Base-by-base conservation (phyloP, 2,888 invertebrate genomes). In the Melanophora roralis region DNA sequence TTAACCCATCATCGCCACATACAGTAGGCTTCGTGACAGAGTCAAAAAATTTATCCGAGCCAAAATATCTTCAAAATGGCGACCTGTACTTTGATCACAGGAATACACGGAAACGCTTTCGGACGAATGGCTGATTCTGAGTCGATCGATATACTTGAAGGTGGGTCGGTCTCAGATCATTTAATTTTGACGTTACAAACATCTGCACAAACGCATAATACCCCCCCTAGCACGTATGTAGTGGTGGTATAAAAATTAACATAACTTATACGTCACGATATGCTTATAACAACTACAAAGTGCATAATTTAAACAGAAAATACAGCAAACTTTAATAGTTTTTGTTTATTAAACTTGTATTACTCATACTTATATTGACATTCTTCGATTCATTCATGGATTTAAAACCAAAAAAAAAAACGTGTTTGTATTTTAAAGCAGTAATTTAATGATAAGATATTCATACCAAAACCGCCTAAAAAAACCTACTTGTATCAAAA, bases 401-500 rank as follows among this genome's bases (percentile, higher is more conserved):
- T 43, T 67, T 21, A 51, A 23, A 59, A n/a, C n/a, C n/a, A 6
- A 21, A 1, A 34, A 27, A 32, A 19, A 9, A 72, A 72, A 78
- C 78, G 60, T 78, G 78, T 73, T 78, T 78, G 55, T 16, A 55
- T 73, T 78, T 67, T 21, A 78, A 78, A 78, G 67, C 67, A 47
- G 36, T 19, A 34, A 34, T 16, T 57, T 59, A 23, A 34, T 51
- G 47, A 3, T 36, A 68, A 57, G 43, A 51, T 16, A 14, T 11
- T 45, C 23, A 36, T 60, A 32, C 38, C 38, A 69, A 51, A 51
- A 59, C n/a, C n/a, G n/a, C n/a, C n/a, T n/a, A n/a, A 12, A 45
- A n/a, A 16, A 32, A 43, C n/a, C n/a, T n/a, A n/a, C n/a, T n/a
- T n/a, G n/a, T n/a, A n/a, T n/a, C n/a, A n/a, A n/a, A n/a, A n/a